Percentiles rank a stretch among this genome's conserved stretches.
Evolutionary conservation across 30 jellyfish, hydroid and myxozoan species (phyloP).

Genomic region (Aurelia aurita complex sp. Pacific): DNA sequence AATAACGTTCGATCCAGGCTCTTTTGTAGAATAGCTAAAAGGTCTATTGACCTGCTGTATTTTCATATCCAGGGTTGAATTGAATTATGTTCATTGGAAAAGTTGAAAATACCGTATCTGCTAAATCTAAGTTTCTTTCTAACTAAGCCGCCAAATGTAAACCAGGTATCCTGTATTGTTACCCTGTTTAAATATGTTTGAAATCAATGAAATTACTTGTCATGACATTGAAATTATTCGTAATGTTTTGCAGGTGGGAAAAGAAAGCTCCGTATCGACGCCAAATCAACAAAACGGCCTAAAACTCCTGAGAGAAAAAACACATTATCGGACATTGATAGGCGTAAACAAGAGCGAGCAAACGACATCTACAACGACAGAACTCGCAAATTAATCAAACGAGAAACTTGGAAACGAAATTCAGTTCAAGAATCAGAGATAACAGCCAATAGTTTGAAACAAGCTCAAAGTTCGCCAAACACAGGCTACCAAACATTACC

Average conservation of each 20-base stretch:
- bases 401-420: slow-evolving; percentile 10
- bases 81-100: too few species aligned
- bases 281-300: slow-evolving; percentile 48
- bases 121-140: too few species aligned
- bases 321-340: not conserved
- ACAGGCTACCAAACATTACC: slow-evolving; percentile 32
- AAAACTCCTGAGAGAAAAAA: not conserved
- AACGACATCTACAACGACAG: slow-evolving; percentile 21
- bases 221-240: too few species aligned
- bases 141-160: too few species aligned
- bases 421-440: slow-evolving; percentile 15
- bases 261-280: slow-evolving; percentile 40
- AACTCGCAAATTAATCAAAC: slow-evolving; percentile 24
- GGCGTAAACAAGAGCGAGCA: not conserved
- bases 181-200: too few species aligned
- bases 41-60: too few species aligned
- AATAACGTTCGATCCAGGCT: too few species aligned
- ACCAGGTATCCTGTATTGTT: too few species aligned
- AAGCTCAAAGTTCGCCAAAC: slow-evolving; percentile 26
- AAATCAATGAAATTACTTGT: too few species aligned
- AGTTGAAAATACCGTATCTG: too few species aligned
- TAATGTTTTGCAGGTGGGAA: not conserved
- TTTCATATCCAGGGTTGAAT: too few species aligned
- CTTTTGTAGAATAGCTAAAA: too few species aligned
- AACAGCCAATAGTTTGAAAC: not conserved